These are phyloP conservation scores for Palythoa caribaeorum DNA, from an alignment of 92 coral and sea anemone species.

Conservation along the genomic window DNA sequence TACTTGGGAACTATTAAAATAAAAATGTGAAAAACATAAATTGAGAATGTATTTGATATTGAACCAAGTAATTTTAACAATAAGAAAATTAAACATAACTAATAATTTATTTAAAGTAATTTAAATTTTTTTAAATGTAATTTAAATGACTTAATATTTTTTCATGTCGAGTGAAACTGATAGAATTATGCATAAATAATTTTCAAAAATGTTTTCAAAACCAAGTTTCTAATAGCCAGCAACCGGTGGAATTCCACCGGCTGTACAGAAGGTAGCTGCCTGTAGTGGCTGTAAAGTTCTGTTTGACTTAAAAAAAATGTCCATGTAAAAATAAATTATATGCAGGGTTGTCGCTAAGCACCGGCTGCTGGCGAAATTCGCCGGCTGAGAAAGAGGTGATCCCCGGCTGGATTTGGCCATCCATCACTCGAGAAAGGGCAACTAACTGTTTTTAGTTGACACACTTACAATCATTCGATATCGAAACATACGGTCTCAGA, in stretches of 20 bases:
- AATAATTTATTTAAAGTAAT: not conserved
- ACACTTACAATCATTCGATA: not conserved
- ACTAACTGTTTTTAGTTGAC: too few relatives aligned
- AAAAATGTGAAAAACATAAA: not conserved
- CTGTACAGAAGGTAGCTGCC: too few relatives aligned
- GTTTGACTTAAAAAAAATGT: too few relatives aligned
- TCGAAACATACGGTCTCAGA: not conserved
- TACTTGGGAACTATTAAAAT: not conserved
- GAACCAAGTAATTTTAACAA: not conserved
- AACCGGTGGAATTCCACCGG: too few relatives aligned
- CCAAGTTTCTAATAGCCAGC: not conserved
- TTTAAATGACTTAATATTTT: not conserved
- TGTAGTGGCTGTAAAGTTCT: too few relatives aligned
- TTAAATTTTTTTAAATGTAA: not conserved
- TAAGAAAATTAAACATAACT: not conserved
- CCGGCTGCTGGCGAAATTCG: too few relatives aligned
- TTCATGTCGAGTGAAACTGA: not conserved
- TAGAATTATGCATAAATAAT: not conserved
- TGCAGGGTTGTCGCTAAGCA: too few relatives aligned
- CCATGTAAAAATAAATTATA: too few relatives aligned
- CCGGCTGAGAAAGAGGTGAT: too few relatives aligned
- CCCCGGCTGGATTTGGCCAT: too few relatives aligned
- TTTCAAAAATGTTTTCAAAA: not conserved
- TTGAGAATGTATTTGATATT: not conserved
- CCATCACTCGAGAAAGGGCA: too few relatives aligned